Percentiles rank a stretch among this genome's conserved stretches.
phyloP scores from a whole-genome alignment of 2,113 vertebrate genomes.

The Pipa parva region DNA sequence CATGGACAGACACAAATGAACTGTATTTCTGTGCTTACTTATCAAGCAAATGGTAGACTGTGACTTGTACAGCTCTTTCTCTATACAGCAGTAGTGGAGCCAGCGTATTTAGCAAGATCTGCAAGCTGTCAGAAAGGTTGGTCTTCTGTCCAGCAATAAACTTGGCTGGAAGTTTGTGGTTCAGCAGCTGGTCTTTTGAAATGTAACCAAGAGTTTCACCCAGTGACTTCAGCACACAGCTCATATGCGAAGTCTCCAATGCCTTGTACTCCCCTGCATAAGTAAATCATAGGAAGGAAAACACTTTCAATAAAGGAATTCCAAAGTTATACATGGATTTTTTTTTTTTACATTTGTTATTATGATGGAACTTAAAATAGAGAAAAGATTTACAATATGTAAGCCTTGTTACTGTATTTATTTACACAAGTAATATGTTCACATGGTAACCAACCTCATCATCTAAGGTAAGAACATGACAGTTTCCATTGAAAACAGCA shows the following conservation, averaged over 20 bases:
- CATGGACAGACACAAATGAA: too few species aligned
- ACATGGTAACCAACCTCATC: too few species aligned
- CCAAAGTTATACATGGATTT: background rate
- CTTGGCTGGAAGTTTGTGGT: slow-evolving; percentile 76
- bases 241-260: slow-evolving; percentile 60
- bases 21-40: slow-evolving; percentile 76
- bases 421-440: too few species aligned
- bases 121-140: slow-evolving; percentile 79
- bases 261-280: slow-evolving; percentile 57
- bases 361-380: background rate
- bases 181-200: slow-evolving; percentile 75
- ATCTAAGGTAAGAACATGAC: too few species aligned
- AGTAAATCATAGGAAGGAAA: background rate
- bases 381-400: background rate
- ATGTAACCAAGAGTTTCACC: slow-evolving; percentile 77
- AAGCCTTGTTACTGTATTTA: background rate
- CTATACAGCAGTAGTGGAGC: slow-evolving; percentile 80
- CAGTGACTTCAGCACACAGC: slow-evolving; percentile 71
- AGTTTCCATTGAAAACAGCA: too few species aligned
- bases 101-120: slow-evolving; percentile 85
- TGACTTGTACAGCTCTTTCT: slow-evolving; percentile 82
- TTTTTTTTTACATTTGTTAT: background rate
- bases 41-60: slow-evolving; percentile 78
- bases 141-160: slow-evolving; percentile 81
- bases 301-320: slow-evolving; percentile 1